These are phyloP conservation scores for Tapera naevia DNA, from an alignment of 2,797 vertebrate species.

Conservation along the genomic window DNA sequence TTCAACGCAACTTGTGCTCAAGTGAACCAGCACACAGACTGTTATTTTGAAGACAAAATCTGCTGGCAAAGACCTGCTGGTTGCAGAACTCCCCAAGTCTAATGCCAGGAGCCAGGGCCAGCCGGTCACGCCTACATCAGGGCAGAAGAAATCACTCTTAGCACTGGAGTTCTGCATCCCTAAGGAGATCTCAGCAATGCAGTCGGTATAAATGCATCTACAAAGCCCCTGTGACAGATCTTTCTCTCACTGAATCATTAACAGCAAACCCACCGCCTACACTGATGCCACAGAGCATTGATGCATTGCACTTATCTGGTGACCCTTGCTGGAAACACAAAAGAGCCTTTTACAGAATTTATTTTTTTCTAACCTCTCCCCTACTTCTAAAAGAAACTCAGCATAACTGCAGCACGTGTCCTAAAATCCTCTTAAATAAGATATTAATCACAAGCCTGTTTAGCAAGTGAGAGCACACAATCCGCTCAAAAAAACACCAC, in stretches of 20 bases:
- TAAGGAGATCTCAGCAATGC: not conserved
- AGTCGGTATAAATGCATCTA: not conserved
- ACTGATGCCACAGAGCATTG: not conserved
- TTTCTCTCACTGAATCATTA: not conserved
- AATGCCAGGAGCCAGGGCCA: not conserved
- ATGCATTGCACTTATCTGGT: not conserved
- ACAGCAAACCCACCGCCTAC: not conserved
- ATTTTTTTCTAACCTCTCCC: not conserved
- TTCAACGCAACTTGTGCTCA: not conserved
- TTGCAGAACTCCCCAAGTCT: not conserved
- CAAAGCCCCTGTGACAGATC: not conserved
- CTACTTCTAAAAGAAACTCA: not conserved
- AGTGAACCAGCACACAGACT: not conserved
- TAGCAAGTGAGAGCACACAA: not conserved
- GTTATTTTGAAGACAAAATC: not conserved
- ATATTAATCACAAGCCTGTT: conserved; percentile 50
- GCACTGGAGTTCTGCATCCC: not conserved
- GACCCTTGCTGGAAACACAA: not conserved
- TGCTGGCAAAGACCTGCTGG: not conserved
- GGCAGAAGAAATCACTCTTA: not conserved
- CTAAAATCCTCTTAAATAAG: conserved; percentile 52
- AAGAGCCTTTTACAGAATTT: not conserved
- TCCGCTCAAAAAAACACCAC: fast-evolving
- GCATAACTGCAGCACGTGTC: conserved; percentile 5
- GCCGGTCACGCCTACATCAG: not conserved